phyloP scores from a whole-genome alignment of 30 jellyfish, hydroid and myxozoan species.

The Phacellophora camtschatica region DNA sequence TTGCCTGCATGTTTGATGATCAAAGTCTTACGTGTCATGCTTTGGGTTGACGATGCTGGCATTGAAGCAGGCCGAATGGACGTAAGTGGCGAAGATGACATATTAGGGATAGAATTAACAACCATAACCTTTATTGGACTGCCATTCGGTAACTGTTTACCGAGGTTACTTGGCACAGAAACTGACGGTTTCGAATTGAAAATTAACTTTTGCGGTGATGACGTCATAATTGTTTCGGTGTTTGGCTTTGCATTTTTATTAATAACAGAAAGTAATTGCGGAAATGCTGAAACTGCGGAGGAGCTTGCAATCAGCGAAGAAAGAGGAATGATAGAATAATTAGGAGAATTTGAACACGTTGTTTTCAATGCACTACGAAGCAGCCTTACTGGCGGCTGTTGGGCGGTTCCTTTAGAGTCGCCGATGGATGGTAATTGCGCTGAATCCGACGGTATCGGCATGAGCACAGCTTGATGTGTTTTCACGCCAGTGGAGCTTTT shows the following conservation, averaged over 20 bases:
- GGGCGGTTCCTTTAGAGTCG: neutral
- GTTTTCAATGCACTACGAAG: constrained; percentile 48
- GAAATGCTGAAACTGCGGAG: constrained; percentile 46
- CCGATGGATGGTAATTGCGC: neutral
- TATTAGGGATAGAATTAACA: constrained; percentile 9
- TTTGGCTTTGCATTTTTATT: neutral
- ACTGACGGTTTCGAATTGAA: neutral
- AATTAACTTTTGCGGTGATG: constrained; percentile 7
- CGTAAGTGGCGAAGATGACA: neutral
- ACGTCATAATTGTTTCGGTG: neutral
- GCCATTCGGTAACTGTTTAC: neutral
- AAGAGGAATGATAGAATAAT: constrained; percentile 48
- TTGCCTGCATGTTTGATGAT: constrained; percentile 49
- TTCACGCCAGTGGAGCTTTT: constrained; percentile 49
- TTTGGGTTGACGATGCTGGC: neutral
- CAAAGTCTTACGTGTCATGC: constrained; percentile 10
- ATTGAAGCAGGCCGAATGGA: neutral
- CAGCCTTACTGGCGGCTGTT: constrained; percentile 17
- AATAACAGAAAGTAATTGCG: constrained; percentile 6
- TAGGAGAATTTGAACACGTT: constrained; percentile 4
- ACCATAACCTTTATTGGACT: constrained; percentile 29
- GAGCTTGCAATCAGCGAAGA: constrained; percentile 43
- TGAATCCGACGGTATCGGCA: constrained; percentile 39
- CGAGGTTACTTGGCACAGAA: neutral
- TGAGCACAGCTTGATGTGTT: constrained; percentile 50